Evolutionary conservation across 2,888 invertebrate genomes (phyloP).

Genomic region (Patella ulyssiponensis): DNA sequence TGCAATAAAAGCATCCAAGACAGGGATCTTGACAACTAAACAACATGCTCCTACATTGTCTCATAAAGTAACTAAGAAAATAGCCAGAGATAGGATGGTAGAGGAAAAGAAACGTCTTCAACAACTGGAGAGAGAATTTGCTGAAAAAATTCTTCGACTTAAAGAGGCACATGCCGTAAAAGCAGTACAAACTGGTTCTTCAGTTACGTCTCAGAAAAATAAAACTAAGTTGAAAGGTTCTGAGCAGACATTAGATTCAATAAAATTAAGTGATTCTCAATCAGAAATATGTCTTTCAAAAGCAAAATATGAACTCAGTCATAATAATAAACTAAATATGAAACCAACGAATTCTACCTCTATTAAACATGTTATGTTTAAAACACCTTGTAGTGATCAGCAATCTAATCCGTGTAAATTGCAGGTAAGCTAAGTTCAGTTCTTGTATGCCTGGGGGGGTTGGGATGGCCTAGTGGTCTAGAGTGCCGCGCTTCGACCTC

Average conservation of each 20-base stretch:
- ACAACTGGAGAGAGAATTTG: slow-evolving; percentile 50
- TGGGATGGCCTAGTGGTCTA: too few relatives aligned
- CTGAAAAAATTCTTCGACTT: slow-evolving; percentile 49
- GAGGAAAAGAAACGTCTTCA: slow-evolving; percentile 54
- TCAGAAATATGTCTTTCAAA: slow-evolving; percentile 26
- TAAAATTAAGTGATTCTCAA: slow-evolving; percentile 38
- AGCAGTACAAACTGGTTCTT: slow-evolving; percentile 4
- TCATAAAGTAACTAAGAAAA: slow-evolving; percentile 13
- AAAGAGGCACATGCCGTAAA: slow-evolving; percentile 39
- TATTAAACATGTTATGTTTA: slow-evolving; percentile 28
- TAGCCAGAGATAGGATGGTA: slow-evolving; percentile 34
- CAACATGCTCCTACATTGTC: slow-evolving; percentile 23
- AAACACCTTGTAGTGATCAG: slow-evolving; percentile 42
- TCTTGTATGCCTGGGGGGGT: too few relatives aligned
- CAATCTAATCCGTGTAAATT: slow-evolving; percentile 42
- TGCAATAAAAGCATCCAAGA: slow-evolving; percentile 23
- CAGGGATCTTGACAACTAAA: slow-evolving; percentile 3
- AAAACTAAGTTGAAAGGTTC: slow-evolving; percentile 17
- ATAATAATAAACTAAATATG: slow-evolving; percentile 56
- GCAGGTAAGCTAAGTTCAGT: slow-evolving; percentile 37
- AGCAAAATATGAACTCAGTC: slow-evolving; percentile 46
- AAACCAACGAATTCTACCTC: background rate
- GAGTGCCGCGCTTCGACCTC: too few relatives aligned
- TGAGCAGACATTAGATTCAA: slow-evolving; percentile 45
- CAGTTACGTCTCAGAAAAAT: slow-evolving; percentile 1